Conservation (phyloP, 2,888 invertebrate species). For the Chloroclysta siterata region DNA sequence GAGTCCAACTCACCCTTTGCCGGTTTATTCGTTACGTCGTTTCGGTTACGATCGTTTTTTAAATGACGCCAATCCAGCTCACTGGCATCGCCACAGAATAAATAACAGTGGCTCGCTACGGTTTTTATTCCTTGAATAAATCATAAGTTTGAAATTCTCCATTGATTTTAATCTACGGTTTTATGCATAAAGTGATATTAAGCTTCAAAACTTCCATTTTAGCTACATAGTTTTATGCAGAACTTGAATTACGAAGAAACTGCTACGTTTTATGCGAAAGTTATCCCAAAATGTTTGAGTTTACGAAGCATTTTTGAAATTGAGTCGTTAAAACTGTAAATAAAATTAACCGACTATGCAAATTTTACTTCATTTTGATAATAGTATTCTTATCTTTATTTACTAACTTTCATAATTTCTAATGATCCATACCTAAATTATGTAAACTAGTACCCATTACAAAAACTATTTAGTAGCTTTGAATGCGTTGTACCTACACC, state of each 20-base stretch:
- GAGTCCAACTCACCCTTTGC: not conserved
- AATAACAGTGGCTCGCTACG: not conserved
- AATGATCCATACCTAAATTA: too few species aligned
- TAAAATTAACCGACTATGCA: not conserved
- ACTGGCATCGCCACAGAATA: constrained; percentile 7
- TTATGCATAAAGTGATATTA: constrained; percentile 27
- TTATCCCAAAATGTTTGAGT: not conserved
- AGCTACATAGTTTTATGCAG: constrained; percentile 18
- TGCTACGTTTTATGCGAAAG: not conserved
- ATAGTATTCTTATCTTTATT: too few species aligned
- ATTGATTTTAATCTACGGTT: constrained; percentile 30
- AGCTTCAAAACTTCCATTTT: constrained; percentile 20
- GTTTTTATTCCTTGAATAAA: constrained; percentile 32
- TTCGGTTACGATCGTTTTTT: constrained; percentile 38
- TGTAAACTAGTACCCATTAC: too few species aligned
- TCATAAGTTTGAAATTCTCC: constrained; percentile 28
- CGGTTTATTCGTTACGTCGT: constrained; percentile 29
- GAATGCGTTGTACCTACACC: too few species aligned
- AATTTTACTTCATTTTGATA: not conserved
- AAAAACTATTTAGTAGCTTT: too few species aligned
- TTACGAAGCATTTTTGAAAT: constrained; percentile 17
- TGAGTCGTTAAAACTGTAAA: not conserved
- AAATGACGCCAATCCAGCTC: constrained; percentile 38
- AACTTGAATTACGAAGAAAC: constrained; percentile 15
- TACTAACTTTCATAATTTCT: too few species aligned